Conservation (phyloP, 1,140 invertebrate genomes). For the Sitophilus oryzae region DNA sequence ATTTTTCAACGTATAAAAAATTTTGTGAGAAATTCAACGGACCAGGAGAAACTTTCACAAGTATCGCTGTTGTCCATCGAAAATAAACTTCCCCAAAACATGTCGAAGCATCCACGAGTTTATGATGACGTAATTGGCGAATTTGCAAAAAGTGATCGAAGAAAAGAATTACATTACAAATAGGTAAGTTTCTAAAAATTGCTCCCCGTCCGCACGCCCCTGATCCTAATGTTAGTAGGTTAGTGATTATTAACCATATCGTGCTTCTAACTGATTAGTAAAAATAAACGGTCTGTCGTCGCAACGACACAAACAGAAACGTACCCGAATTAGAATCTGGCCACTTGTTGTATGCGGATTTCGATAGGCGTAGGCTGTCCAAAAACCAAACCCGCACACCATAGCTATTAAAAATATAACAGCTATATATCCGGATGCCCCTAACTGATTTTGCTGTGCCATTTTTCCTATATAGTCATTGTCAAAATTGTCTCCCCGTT, state of each 20-base stretch:
- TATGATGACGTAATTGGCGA: too few species aligned
- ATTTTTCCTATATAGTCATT: constrained; percentile 5
- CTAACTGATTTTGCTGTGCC: constrained; percentile 40
- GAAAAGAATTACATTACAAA: too few species aligned
- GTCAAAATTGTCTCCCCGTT: neutral
- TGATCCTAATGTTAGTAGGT: too few species aligned
- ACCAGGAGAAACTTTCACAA: too few species aligned
- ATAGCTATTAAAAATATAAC: constrained; percentile 58
- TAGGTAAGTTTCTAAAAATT: too few species aligned
- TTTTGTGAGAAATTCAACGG: too few species aligned
- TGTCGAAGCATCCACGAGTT: too few species aligned
- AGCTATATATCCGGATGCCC: constrained; percentile 60
- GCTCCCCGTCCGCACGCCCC: too few species aligned
- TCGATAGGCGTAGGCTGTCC: constrained; percentile 89
- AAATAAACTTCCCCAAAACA: too few species aligned
- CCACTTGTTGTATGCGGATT: constrained; percentile 93
- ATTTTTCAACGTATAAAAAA: too few species aligned
- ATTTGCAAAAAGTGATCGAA: too few species aligned
- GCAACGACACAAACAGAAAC: constrained; percentile 25
- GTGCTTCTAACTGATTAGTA: constrained; percentile 1
- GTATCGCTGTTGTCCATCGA: too few species aligned
- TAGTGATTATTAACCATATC: constrained; percentile 1
- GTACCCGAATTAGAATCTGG: constrained; percentile 92
- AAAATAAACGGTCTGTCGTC: neutral
- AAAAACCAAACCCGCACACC: constrained; percentile 57